These are phyloP conservation scores for Phalanger gymnotis DNA, from an alignment of 2,797 vertebrate genomes.

Conservation along the genomic window DNA sequence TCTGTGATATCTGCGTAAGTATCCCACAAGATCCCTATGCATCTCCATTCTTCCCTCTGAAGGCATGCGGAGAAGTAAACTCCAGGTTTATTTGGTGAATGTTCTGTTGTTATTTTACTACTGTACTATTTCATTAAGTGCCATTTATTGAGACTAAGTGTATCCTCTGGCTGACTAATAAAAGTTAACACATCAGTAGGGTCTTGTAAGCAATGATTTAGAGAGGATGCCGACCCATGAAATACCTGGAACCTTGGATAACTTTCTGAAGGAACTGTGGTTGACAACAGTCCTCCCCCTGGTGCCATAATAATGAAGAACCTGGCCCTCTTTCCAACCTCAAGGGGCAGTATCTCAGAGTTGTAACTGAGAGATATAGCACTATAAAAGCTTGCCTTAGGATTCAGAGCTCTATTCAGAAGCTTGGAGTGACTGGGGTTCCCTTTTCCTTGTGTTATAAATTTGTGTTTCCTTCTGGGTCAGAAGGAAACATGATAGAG, in stretches of 20 bases:
- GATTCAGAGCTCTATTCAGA: background rate
- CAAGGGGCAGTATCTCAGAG: background rate
- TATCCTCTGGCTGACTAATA: background rate
- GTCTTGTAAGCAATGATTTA: slow-evolving; percentile 62
- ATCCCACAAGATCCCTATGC: background rate
- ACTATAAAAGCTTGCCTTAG: background rate
- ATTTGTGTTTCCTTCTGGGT: background rate
- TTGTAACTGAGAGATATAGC: background rate
- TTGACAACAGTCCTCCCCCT: background rate
- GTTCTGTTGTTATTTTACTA: background rate
- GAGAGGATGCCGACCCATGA: slow-evolving; percentile 14
- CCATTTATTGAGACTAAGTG: background rate
- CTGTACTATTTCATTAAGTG: background rate
- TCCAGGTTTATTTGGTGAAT: background rate
- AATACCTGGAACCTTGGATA: background rate
- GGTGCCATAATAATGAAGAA: background rate
- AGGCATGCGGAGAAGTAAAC: background rate
- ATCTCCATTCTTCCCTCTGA: background rate
- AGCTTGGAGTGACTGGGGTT: background rate
- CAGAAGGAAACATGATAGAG: background rate
- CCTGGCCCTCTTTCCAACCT: background rate
- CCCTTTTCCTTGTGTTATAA: background rate
- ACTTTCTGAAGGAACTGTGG: background rate
- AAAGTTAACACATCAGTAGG: background rate
- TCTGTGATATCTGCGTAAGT: background rate